These are phyloP conservation scores for Strigamia transsilvanica DNA, from an alignment of 2,888 invertebrate genomes.

Conservation along the genomic window DNA sequence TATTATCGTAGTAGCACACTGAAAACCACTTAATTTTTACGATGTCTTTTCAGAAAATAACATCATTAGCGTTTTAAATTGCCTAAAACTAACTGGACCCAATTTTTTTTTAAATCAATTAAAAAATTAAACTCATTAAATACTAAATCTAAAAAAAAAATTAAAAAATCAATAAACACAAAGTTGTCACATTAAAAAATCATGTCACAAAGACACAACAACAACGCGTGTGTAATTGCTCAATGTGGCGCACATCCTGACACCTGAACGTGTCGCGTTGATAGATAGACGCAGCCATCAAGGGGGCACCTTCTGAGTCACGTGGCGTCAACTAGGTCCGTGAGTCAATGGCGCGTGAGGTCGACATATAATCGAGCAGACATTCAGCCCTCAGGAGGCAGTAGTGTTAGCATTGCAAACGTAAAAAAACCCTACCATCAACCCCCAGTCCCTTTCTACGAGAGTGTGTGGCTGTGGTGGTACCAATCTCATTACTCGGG, in stretches of 20 bases:
- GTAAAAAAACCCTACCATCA: neutral
- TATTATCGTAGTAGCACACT: neutral
- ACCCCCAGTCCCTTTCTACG: neutral
- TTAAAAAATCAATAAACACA: neutral
- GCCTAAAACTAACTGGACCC: neutral
- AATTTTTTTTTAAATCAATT: neutral
- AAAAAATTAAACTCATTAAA: constrained; percentile 9
- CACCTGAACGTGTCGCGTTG: neutral
- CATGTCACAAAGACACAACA: neutral
- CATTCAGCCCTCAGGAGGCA: constrained; percentile 9
- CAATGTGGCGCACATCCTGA: neutral
- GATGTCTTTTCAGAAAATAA: neutral
- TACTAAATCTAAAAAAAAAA: neutral
- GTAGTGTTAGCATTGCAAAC: constrained; percentile 41
- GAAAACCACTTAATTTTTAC: constrained; percentile 34
- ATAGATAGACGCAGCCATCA: neutral
- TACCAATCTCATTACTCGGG: constrained; percentile 41
- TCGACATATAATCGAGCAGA: neutral
- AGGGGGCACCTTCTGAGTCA: neutral
- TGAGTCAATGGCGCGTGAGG: constrained; percentile 22
- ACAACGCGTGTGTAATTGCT: neutral
- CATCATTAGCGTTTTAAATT: neutral
- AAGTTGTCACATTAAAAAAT: neutral
- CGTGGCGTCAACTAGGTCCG: neutral
- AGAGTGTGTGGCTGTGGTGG: neutral